Evolutionary conservation across 1,140 invertebrate genomes (phyloP), one percentile per base, ranked within the genome.

Genomic region (Polyergus mexicanus): DNA sequence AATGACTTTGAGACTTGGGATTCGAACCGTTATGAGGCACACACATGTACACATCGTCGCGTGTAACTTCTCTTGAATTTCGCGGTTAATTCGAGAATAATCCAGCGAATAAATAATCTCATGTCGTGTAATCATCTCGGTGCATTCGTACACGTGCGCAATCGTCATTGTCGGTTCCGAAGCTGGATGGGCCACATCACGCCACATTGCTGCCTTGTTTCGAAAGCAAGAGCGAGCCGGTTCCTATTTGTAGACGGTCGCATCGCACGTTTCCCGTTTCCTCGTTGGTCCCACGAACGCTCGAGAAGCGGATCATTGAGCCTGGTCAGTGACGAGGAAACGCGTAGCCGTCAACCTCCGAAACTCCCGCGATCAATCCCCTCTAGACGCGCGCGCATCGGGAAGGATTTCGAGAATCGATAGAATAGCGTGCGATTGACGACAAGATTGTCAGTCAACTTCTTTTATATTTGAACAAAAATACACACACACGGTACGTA

Each of bases 181-280:
- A 28, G 3, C 3, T 19, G n/a, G 56, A 16, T 32, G 13, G 60
- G 35, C 11, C 47, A 56, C 65, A 19, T 85, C 68, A 83, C 86
- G 65, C 75, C 51, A n/a, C 76, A 71, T 81, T 63, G 28, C 60
- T 28, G 63, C 68, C 1, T 3, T 32, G 32, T 63, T 76, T 35
- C 54, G 74, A 83, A 80, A 86, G 58, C 72, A 62, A 77, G 71
- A 11, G 51, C 80, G 28, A 28, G 62, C 8, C 80, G 76, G 72
- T 83, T 88, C 51, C 72, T 88, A 89, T 86, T 89, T 88, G 58
- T 58, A 74, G 71, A 88, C 51, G 65, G 65, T 71, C 69, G 11
- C 44, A n/a, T 32, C 58, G 63, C 74, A 56, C 60, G 51, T 62
- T 78, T 80, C 74, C 84, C 60, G 16, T 86, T 86, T 81, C 72